Base-by-base conservation (phyloP, 2,797 vertebrate genomes). In the Urophycis tenuis region DNA sequence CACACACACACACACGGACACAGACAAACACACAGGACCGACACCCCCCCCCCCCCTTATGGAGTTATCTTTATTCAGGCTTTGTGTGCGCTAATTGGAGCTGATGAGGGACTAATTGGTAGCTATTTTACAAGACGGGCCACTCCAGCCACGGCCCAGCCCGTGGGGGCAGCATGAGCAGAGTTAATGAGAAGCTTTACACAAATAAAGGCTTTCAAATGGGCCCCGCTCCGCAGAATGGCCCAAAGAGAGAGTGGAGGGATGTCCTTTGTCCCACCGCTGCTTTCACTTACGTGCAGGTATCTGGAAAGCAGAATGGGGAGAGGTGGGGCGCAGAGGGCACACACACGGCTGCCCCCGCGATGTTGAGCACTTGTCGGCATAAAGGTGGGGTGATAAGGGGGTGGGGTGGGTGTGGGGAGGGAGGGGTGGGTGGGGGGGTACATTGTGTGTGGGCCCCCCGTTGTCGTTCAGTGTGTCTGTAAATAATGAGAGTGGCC, bases 81-180 rank as follows among this genome's bases (percentile, higher is more conserved):
- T 98, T 98, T 99, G 96, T 99, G 95, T 97, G 92, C 93, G 89
- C 95, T 98, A 98, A 99, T 99, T 98, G 96, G 95, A 97, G 95
- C 95, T 98, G 97, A 99, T 98, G 96, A 98, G 95, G 93, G 94
- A 95, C 96, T 99, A 98, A 99, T 98, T 99, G 96, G 95, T 95
- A 93, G 94, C 93, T 95, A 96, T 87, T 93, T 94, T 93, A 93
- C 93, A 90, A 94, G 93, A 90, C 91, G 91, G 89, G 60, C n/a
- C 92, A 92, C 95, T 97, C 95, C 95, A 96, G 94, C 92, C 85
- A 90, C 60, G 60, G 60, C 60, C 60, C 1, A 10, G 60, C 60
- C 60, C 2, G 92, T 92, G 88, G 90, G 95, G 94, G 93, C 95
- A 90, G 93, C 92, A 91, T 94, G 96, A 96, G 95, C 92, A 84